phyloP scores from a whole-genome alignment of 2,888 invertebrate species.

The Coremacera marginata region DNA sequence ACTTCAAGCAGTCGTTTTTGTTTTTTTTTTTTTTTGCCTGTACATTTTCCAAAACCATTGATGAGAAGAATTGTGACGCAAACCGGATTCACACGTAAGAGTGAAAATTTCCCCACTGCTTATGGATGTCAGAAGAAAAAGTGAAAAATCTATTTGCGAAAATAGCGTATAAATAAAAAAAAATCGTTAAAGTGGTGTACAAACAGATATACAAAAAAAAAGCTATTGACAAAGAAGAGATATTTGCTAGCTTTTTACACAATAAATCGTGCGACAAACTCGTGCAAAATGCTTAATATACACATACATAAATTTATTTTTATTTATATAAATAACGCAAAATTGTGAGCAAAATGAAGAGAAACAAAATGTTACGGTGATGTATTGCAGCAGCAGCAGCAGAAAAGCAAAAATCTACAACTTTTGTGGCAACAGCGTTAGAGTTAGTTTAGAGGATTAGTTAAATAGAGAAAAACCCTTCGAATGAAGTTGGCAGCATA shows the following conservation, averaged over 20 bases:
- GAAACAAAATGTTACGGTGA: not conserved
- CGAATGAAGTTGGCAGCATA: no score
- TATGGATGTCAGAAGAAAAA: not conserved
- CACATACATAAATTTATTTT: not conserved
- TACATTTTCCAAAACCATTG: not conserved
- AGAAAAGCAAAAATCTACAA: no score
- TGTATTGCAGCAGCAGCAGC: not conserved
- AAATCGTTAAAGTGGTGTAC: not conserved
- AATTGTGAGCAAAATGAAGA: not conserved
- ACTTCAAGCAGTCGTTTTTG: not conserved
- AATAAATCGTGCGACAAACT: constrained; percentile 26
- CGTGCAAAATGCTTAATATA: constrained; percentile 1
- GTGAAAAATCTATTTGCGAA: not conserved
- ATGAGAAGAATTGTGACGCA: constrained; percentile 15
- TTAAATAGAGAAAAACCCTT: not conserved
- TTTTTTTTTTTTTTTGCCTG: not conserved
- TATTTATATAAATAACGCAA: not conserved
- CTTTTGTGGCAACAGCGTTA: no score
- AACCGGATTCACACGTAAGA: constrained; percentile 30
- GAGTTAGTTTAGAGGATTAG: not conserved
- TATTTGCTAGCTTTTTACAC: not conserved
- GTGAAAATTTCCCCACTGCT: constrained; percentile 15
- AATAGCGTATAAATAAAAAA: not conserved
- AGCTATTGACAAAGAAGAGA: not conserved
- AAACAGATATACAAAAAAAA: not conserved